Percentiles rank a stretch among this genome's conserved stretches.
phyloP scores from a whole-genome alignment of 2,888 invertebrate genomes.

The Acleris literana region DNA sequence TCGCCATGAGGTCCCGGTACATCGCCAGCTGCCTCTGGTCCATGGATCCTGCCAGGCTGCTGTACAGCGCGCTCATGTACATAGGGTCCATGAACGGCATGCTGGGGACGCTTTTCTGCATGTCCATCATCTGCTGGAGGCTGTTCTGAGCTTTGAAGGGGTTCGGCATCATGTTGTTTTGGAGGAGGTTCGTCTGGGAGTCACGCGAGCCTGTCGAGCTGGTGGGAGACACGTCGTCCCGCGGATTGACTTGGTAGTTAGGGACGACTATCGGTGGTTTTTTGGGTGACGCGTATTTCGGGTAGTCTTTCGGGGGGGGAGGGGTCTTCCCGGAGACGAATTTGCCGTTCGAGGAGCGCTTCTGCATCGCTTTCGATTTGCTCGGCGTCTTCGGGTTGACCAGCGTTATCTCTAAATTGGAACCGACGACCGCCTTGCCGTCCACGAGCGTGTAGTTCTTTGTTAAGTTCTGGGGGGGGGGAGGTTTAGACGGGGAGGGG shows the following conservation, averaged over 20 bases:
- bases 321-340: conserved; percentile 77
- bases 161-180: conserved; percentile 48
- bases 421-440: conserved; percentile 79
- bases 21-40: conserved; percentile 73
- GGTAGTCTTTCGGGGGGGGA: conserved; percentile 65
- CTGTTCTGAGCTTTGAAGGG: conserved; percentile 45
- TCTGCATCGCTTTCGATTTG: conserved; percentile 69
- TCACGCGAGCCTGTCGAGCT: conserved; percentile 57
- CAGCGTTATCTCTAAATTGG: conserved; percentile 88
- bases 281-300: conserved; percentile 51
- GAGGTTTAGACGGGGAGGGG: conserved; percentile 68
- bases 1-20: conserved; percentile 72
- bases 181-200: conserved; percentile 43
- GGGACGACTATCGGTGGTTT: conserved; percentile 64
- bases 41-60: conserved; percentile 65
- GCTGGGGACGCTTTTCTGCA: conserved; percentile 52
- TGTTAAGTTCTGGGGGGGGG: conserved; percentile 69
- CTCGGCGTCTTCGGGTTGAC: conserved; percentile 79
- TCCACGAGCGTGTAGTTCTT: conserved; percentile 75
- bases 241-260: conserved; percentile 60
- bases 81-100: conserved; percentile 67
- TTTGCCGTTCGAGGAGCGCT: conserved; percentile 82
- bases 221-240: conserved; percentile 62
- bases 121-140: conserved; percentile 52
- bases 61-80: conserved; percentile 72